Base-by-base conservation (phyloP, 1,140 invertebrate genomes). In the Drosophila repleta region DNA sequence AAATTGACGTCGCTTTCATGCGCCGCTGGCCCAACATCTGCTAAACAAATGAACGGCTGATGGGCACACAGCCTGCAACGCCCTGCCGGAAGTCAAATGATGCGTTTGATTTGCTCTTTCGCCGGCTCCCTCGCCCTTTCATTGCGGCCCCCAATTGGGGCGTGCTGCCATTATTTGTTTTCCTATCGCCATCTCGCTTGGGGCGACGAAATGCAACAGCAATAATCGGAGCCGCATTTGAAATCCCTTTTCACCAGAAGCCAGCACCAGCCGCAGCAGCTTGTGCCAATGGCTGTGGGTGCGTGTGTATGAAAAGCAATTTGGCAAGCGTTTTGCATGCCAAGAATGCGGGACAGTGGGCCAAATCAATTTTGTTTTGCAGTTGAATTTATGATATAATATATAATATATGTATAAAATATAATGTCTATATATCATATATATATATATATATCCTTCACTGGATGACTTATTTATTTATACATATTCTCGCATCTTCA, bases 71-170 rank as follows among this genome's bases (percentile, higher is more conserved):
- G 64, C 60, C 53, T 67, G 60, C 74, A 65, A 67, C 58, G 80
- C 63, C 71, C 49, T 83, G 79, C 79, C 79, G 79, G 79, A 83
- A 83, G 80, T 83, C 62, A 75, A 83, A 84, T 84, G 80, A 83
- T 72, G 80, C 79, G 72, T 83, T 83, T 84, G 80, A 83, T 84
- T 78, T 68, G 71, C 71, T 58, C 69, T 75, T 67, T 69, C 11
- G 32, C 32, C 32, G 1, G 0, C 11, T 46, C 20, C 69, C 63
- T 37, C 53, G 29, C 29, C 29, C 29, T 29, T 8, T 7, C 29
- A 29, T 6, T 8, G 15, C 39, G 39, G n/a, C 39, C 15, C 15
- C n/a, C 37, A 15, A 15, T 39, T 29, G 29, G 29, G 29, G 6
- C 29, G 8, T 29, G 29, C 29, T 29, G 29, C 29, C 0, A 29